Evolutionary conservation across 2,797 vertebrate genomes (phyloP).

Genomic region (Phrynocephalus forsythii): DNA sequence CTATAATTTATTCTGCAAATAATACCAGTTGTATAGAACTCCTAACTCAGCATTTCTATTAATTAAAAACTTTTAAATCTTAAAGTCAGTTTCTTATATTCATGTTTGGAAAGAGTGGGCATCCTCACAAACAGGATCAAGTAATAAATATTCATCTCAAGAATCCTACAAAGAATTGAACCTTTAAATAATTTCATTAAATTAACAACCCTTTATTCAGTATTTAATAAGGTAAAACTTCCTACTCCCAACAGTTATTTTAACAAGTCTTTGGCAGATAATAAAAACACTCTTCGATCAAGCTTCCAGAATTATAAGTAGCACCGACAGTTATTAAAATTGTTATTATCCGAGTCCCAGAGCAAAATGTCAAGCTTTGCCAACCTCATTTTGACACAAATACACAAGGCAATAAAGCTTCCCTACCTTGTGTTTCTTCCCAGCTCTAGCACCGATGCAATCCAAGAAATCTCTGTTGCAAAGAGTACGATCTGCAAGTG

Average conservation of each 20-base stretch:
- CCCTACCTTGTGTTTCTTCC: conserved; percentile 70
- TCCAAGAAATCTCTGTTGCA: conserved; percentile 50
- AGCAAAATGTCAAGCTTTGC: conserved; percentile 72
- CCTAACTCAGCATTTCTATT: conserved; percentile 13
- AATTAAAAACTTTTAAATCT: conserved; percentile 39
- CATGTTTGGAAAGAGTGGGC: conserved; percentile 36
- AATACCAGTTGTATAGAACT: conserved; percentile 32
- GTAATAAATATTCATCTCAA: conserved; percentile 70
- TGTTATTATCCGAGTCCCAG: conserved; percentile 72
- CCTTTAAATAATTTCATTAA: conserved; percentile 70
- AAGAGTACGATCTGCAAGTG: conserved; percentile 58
- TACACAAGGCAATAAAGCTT: conserved; percentile 66
- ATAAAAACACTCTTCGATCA: conserved; percentile 67
- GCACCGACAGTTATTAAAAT: conserved; percentile 74
- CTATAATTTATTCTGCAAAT: conserved; percentile 35
- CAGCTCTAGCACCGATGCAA: conserved; percentile 54
- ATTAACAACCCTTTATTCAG: conserved; percentile 67
- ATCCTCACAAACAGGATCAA: conserved; percentile 49
- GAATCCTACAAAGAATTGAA: conserved; percentile 70
- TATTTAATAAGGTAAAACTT: conserved; percentile 73
- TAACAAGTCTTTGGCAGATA: conserved; percentile 73
- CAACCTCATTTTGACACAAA: conserved; percentile 67
- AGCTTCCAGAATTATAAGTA: conserved; percentile 71
- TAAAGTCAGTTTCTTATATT: conserved; percentile 44
- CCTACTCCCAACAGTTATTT: conserved; percentile 67